Conservation (phyloP, 2,113 vertebrate species). For the Vicugna pacos region DNA sequence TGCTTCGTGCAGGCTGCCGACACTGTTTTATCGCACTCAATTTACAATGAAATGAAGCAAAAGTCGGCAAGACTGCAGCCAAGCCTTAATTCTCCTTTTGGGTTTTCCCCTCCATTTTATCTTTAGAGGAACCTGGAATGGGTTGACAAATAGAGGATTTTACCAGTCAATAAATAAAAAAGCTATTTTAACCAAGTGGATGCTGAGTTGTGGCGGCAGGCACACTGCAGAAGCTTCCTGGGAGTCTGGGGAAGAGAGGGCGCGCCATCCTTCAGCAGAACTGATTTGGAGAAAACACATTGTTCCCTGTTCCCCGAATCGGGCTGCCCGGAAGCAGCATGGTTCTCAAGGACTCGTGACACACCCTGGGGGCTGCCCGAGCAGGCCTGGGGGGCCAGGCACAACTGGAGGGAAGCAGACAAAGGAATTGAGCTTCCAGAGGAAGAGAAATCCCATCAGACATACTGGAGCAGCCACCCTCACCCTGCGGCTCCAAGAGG, state of each 20-base stretch:
- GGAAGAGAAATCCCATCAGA: not conserved
- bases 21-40: slow-evolving; percentile 80
- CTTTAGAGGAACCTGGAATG: slow-evolving; percentile 63
- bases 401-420: not conserved
- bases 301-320: slow-evolving; percentile 2
- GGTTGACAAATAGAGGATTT: slow-evolving; percentile 77
- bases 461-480: not conserved
- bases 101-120: slow-evolving; percentile 80
- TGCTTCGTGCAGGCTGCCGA: slow-evolving; percentile 59
- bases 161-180: slow-evolving; percentile 77
- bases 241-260: not conserved
- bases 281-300: not conserved
- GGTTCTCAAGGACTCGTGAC: not conserved
- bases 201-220: not conserved
- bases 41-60: slow-evolving; percentile 85
- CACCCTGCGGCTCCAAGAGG: slow-evolving; percentile 28
- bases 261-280: not conserved
- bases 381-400: not conserved
- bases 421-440: slow-evolving; percentile 40
- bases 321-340: not conserved
- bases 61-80: slow-evolving; percentile 78
- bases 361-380: not conserved
- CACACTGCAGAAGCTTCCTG: not conserved
- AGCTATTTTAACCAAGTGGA: slow-evolving; percentile 64
- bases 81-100: slow-evolving; percentile 81